Conservation (phyloP, 1,140 invertebrate species). For the Cataglyphis hispanica region DNA sequence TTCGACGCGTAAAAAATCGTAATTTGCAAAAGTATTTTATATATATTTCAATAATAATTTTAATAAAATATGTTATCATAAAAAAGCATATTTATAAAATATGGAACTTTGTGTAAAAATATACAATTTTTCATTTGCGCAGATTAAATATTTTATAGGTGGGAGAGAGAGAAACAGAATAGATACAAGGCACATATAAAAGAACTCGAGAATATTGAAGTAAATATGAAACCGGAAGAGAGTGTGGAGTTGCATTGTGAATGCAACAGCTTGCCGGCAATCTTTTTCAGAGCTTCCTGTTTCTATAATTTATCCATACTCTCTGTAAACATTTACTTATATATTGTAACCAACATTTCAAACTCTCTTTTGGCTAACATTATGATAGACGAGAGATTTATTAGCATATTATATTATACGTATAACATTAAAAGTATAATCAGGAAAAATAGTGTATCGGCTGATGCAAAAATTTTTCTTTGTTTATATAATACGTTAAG, state of each 20-base stretch:
- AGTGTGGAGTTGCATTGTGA: constrained; percentile 48
- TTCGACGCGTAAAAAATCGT: not conserved
- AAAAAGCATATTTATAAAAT: not conserved
- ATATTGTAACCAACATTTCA: constrained; percentile 30
- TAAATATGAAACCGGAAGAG: constrained; percentile 59
- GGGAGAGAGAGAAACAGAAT: too few species aligned
- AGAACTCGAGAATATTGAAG: constrained; percentile 41
- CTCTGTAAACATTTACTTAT: constrained; percentile 44
- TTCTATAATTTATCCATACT: constrained; percentile 63
- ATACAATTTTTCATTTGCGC: constrained; percentile 18
- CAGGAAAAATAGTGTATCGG: not conserved
- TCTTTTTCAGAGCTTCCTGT: constrained; percentile 56
- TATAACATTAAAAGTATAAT: constrained; percentile 19
- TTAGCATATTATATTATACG: not conserved
- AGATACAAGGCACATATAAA: constrained; percentile 8
- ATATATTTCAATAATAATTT: not conserved
- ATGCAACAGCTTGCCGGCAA: constrained; percentile 57
- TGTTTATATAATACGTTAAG: not conserved
- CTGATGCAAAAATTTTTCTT: not conserved
- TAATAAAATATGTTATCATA: not conserved
- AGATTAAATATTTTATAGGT: constrained; percentile 1
- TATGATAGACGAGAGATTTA: not conserved
- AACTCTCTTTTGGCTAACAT: not conserved
- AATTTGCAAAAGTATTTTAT: not conserved
- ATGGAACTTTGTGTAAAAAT: not conserved